Base-by-base conservation (phyloP, 2,888 invertebrate species). In the Cantharis rufa region DNA sequence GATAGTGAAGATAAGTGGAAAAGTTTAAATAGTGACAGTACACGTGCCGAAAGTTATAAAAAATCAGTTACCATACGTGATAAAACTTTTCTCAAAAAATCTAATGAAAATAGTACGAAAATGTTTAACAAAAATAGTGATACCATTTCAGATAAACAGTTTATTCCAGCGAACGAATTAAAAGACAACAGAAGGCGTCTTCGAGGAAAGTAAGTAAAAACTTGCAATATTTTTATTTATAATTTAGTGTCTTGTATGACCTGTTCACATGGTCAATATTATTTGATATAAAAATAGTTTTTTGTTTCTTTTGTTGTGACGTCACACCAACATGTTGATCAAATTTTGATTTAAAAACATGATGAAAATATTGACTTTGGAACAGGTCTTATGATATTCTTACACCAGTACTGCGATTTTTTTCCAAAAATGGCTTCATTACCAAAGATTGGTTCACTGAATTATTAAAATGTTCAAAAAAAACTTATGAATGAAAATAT, bases 1-100 rank as follows among this genome's bases (percentile, higher is more conserved):
- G 76, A 81, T 62, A 72, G 70, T 16, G 70, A 75, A 24, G 62
- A 69, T 28, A 70, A 15, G 10, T 64, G 62, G 15, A 71, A 74
- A 11, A 69, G 69, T 28, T 71, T 68, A 62, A 62, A 66, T 21
- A 16, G 64, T 66, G 63, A 18, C 18, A 66, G 13, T 21, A 66
- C 18, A 15, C 21, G 64, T 64, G n/a, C 21, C 13, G 24, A 66
- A 66, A 66, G 2, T 21, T 21, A 24, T 66, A 24, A 66, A 24
- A 66, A n/a, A n/a, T 66, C 64, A 3, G 64, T 21, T 15, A 21
- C 9, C 10, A 21, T n/a, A 5, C 11, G 64, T 13, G 64, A 18
- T 15, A 66, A 16, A 24, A 66, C 0, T 66, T 66, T 21, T 24
- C 48, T 9, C 48, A 48, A n/a, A 48, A 48, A 48, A 48, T 48